Evolutionary conservation across 92 coral and sea anemone species (phyloP), one percentile per base, ranked within the genome.

Genomic region (Parazoanthus atlanticus): DNA sequence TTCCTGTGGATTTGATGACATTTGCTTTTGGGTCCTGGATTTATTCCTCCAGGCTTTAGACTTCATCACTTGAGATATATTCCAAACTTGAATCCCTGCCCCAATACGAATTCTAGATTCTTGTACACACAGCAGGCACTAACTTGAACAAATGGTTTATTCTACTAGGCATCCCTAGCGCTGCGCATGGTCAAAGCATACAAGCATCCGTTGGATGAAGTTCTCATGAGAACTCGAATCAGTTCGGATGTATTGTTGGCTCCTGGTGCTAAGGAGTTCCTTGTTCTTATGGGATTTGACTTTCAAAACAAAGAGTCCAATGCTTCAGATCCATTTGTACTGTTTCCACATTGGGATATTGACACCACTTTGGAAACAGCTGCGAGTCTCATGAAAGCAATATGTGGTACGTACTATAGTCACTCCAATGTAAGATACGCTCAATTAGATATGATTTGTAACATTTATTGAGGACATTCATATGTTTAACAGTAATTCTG

Each of bases 291-390:
- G 70, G 96, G 94, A 17, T 95, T 95, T 78, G 95, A 94, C 89
- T 92, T 95, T 74, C 95, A 95, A 41, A 90, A 58, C 64, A 94
- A 90, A 34, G 98, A 92, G 36, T 91, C 96, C 2, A 83, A 82
- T n/a, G 93, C 91, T 61, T 90, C 58, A 64, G 96, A 95, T 76
- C 95, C 95, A 6, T 92, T 92, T 89, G 93, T 95, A 16, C 88
- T 95, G 43, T 95, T 95, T 79, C 98, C 96, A 3, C 94, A 95
- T 69, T 95, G 98, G 98, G 98, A 93, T 86, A 92, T 92, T 38
- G 98, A 95, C 43, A 91, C 79, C 70, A 88, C 91, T 17, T 84
- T 95, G 76, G 78, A 88, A 31, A 82, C 90, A 38, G 71, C 92
- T 30, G 89, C 93, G 40, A 78, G 86, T 46, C 88, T 92, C 25